Evolutionary conservation across 2,797 vertebrate genomes (phyloP).

Genomic region (Cetoscarus ocellatus): DNA sequence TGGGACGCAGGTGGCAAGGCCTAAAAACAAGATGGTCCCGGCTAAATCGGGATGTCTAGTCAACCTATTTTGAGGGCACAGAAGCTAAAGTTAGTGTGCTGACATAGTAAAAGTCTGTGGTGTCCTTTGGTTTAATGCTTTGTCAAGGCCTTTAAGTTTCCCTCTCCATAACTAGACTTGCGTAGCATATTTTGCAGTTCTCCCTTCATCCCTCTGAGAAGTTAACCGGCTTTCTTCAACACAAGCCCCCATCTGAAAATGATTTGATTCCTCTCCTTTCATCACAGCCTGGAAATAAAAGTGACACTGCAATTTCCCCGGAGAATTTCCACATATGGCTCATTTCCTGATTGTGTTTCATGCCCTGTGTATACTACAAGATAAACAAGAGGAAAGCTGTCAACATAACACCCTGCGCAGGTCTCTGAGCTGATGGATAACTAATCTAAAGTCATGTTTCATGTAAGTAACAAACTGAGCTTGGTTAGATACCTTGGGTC

Average conservation of each 20-base stretch:
- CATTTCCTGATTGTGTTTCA: constrained; percentile 39
- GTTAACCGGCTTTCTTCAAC: neutral
- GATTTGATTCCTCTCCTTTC: constrained; percentile 26
- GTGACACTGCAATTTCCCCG: constrained; percentile 26
- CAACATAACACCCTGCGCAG: constrained; percentile 1
- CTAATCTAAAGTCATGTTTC: constrained; percentile 38
- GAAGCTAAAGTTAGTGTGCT: too few relatives aligned
- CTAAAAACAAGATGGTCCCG: too few relatives aligned
- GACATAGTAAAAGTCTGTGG: too few relatives aligned
- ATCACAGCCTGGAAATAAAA: constrained; percentile 30
- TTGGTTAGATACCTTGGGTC: constrained; percentile 41
- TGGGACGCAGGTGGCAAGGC: too few relatives aligned
- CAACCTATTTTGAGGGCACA: too few relatives aligned
- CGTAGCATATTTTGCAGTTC: neutral
- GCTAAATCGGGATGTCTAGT: too few relatives aligned
- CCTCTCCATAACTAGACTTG: too few relatives aligned
- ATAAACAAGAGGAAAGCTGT: constrained; percentile 33
- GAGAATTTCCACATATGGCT: constrained; percentile 26
- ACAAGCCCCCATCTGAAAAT: neutral
- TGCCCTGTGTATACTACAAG: constrained; percentile 3
- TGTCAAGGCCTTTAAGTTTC: too few relatives aligned
- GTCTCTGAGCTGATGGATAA: constrained; percentile 18
- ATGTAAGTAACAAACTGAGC: constrained; percentile 41
- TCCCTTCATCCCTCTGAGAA: neutral
- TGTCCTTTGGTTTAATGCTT: too few relatives aligned